Percentiles rank a stretch among this genome's conserved stretches.
Evolutionary conservation across 2,113 vertebrate genomes (phyloP).

Genomic region (Panthera tigris): DNA sequence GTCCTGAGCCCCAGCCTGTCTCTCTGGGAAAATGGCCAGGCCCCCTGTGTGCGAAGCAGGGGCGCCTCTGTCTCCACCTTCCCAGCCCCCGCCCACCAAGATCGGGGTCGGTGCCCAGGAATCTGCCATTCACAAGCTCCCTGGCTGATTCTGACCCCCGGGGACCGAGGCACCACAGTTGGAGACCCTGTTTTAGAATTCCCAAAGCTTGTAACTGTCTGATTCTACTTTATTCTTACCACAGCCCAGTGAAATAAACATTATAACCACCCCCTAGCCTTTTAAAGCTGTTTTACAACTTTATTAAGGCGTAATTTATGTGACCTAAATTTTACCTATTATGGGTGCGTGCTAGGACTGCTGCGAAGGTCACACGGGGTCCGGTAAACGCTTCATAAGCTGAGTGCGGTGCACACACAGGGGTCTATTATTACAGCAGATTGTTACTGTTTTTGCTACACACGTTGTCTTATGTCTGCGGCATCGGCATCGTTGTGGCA

Average conservation of each 20-base stretch:
- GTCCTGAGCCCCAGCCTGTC: too few relatives aligned
- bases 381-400: not conserved
- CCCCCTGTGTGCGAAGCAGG: not conserved
- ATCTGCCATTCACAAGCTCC: not conserved
- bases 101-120: not conserved
- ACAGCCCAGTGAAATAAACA: not conserved
- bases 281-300: not conserved
- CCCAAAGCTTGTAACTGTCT: rapidly evolving
- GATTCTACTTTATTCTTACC: not conserved
- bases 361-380: rapidly evolving
- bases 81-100: too few relatives aligned
- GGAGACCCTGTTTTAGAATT: not conserved
- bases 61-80: not conserved
- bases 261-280: not conserved
- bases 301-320: not conserved
- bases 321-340: not conserved
- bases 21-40: rapidly evolving
- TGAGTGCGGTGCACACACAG: not conserved
- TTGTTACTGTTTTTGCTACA: rapidly evolving
- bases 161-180: rapidly evolving
- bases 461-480: rapidly evolving
- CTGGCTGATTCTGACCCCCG: not conserved
- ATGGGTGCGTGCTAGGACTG: rapidly evolving
- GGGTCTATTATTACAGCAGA: rapidly evolving
- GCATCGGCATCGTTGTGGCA: rapidly evolving